A percentile compares a stretch with the other conserved stretches of the same genome.
phyloP scores from a whole-genome alignment of 2,888 invertebrate genomes.

The Rhodophaea formosa region DNA sequence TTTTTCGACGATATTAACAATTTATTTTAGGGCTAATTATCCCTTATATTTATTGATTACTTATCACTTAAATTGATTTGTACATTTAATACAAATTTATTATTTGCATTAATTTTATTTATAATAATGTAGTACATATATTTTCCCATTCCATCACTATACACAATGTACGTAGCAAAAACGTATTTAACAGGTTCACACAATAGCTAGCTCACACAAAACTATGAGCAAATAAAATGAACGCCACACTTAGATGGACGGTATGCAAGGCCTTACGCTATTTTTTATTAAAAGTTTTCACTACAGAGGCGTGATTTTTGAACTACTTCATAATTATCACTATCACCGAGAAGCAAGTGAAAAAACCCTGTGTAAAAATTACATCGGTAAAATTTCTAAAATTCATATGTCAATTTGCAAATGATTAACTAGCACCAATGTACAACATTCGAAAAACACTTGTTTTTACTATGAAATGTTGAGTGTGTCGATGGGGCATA shows the following conservation, averaged over 20 bases:
- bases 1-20: too few species aligned
- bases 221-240: constrained; percentile 20
- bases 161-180: neutral
- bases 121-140: too few species aligned
- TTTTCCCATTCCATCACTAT: neutral
- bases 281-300: neutral
- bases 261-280: neutral
- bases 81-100: too few species aligned
- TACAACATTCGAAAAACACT: constrained; percentile 24
- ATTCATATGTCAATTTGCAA: constrained; percentile 32
- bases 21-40: too few species aligned
- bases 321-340: neutral
- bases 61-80: too few species aligned
- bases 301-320: neutral
- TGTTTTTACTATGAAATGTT: too few species aligned
- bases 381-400: constrained; percentile 4
- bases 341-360: neutral
- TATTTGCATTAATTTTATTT: too few species aligned
- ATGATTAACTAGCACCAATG: constrained; percentile 44
- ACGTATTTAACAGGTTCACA: neutral
- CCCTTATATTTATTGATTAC: too few species aligned
- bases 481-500: too few species aligned
- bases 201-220: constrained; percentile 7
- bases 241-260: constrained; percentile 12
- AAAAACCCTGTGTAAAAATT: constrained; percentile 10